phyloP scores from a whole-genome alignment of 2,797 vertebrate genomes.

The Delichon dasypus region DNA sequence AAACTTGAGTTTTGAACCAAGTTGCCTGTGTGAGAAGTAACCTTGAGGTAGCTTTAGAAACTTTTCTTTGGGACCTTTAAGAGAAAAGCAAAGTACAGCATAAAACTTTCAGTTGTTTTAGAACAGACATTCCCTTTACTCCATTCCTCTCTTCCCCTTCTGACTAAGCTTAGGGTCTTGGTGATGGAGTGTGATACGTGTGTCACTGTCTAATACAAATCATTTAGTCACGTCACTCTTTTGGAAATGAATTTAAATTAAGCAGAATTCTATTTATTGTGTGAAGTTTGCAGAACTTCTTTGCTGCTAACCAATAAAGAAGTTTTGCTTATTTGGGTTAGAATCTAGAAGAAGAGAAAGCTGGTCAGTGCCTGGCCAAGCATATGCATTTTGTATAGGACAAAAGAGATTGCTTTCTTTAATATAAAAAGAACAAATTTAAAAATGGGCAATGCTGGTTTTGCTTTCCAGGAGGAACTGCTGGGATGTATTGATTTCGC shows the following conservation, averaged over 20 bases:
- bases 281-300: constrained; percentile 4
- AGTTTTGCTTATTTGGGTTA: constrained; percentile 7
- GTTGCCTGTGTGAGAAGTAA: constrained; percentile 22
- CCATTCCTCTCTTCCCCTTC: neutral
- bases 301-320: constrained; percentile 36
- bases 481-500: neutral
- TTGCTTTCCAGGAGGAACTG: neutral
- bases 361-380: neutral
- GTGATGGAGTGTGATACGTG: neutral
- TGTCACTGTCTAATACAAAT: neutral
- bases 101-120: neutral
- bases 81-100: neutral
- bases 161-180: neutral
- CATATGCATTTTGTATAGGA: neutral
- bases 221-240: neutral
- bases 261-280: constrained; percentile 37
- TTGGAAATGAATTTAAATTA: neutral
- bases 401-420: neutral
- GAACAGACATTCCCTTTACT: constrained; percentile 2
- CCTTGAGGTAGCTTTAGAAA: neutral
- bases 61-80: neutral
- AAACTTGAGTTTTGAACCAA: neutral
- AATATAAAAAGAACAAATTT: neutral
- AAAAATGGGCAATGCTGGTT: neutral
- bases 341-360: neutral